Percentiles rank a stretch among this genome's conserved stretches.
phyloP scores from a whole-genome alignment of 2,888 invertebrate genomes.

The Hartigia nigra region DNA sequence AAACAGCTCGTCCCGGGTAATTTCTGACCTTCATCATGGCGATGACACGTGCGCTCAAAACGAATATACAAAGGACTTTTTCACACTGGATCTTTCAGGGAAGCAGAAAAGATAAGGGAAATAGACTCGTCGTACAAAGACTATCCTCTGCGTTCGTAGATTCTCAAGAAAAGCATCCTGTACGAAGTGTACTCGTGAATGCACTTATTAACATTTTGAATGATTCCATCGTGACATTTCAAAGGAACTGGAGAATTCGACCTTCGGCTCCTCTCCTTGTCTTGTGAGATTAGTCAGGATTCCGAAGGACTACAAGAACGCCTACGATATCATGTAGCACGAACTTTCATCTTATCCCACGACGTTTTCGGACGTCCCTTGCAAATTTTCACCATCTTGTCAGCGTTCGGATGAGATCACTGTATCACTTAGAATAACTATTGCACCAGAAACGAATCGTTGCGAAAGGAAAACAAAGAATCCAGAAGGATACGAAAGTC shows the following conservation, averaged over 20 bases:
- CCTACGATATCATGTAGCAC: not conserved
- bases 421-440: not conserved
- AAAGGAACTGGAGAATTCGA: not conserved
- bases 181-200: not conserved
- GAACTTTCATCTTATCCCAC: not conserved
- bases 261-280: not conserved
- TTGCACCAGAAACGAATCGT: not conserved
- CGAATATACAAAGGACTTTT: not conserved
- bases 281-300: not conserved
- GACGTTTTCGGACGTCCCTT: not conserved
- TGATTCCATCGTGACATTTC: not conserved
- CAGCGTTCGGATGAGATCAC: not conserved
- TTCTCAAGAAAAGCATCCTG: not conserved
- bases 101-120: not conserved
- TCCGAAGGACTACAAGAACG: not conserved
- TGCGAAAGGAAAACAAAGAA: not conserved
- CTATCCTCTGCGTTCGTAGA: not conserved
- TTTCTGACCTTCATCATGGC: conserved; percentile 82
- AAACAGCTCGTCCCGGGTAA: conserved; percentile 85
- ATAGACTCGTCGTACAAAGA: not conserved
- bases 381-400: not conserved
- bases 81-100: not conserved
- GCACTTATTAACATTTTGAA: not conserved
- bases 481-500: not conserved
- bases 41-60: not conserved